Conservation (phyloP, 1,140 invertebrate genomes). For the Oncopodura yosiiana region DNA sequence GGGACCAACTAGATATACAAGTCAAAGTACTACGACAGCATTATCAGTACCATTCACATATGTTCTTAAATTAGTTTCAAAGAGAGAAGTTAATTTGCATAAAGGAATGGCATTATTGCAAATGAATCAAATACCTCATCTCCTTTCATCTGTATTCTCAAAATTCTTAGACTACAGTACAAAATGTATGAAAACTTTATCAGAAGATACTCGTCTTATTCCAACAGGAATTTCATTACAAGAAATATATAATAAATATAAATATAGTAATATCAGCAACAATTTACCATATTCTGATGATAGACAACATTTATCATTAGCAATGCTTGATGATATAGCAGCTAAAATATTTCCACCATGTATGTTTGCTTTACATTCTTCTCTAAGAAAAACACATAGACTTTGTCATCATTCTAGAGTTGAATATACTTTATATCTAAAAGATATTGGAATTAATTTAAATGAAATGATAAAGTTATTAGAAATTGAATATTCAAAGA, state of each 20-base stretch:
- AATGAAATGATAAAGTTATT: constrained; percentile 55
- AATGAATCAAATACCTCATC: constrained; percentile 46
- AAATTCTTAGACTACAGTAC: neutral
- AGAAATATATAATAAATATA: constrained; percentile 36
- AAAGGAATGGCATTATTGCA: constrained; percentile 44
- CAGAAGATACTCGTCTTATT: constrained; percentile 43
- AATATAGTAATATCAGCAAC: no score
- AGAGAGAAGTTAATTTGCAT: constrained; percentile 43
- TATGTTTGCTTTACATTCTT: constrained; percentile 60
- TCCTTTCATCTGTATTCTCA: constrained; percentile 42
- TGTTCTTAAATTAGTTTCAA: constrained; percentile 45
- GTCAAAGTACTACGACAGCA: neutral
- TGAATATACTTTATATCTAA: constrained; percentile 57
- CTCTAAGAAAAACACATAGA: constrained; percentile 54
- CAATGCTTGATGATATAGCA: constrained; percentile 44
- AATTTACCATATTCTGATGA: no score
- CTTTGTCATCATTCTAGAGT: constrained; percentile 61
- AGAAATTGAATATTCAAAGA: constrained; percentile 53
- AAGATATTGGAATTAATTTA: constrained; percentile 57
- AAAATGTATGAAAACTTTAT: constrained; percentile 21
- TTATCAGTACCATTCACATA: constrained; percentile 45
- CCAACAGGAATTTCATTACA: constrained; percentile 40
- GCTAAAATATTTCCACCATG: constrained; percentile 59
- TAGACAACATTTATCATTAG: no score
- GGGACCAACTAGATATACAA: no score